phyloP scores from a whole-genome alignment of 2,888 invertebrate genomes.

The Tortricodes alternella region DNA sequence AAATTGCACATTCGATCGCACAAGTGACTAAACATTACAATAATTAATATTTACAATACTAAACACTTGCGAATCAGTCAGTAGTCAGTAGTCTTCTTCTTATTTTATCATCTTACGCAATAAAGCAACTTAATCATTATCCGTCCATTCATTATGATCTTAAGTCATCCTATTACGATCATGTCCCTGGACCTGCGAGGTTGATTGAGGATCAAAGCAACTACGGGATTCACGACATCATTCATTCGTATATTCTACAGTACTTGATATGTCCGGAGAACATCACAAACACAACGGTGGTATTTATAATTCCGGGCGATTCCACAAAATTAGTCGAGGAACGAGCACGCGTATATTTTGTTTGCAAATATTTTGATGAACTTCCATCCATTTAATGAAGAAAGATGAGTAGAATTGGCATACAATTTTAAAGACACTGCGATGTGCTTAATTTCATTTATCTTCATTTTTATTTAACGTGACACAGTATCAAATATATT shows the following conservation, averaged over 20 bases:
- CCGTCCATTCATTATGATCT: slow-evolving; percentile 33
- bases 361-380: not conserved
- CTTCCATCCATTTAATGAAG: not conserved
- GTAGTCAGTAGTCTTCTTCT: slow-evolving; percentile 53
- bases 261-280: slow-evolving; percentile 52
- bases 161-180: slow-evolving; percentile 19
- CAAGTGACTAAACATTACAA: slow-evolving; percentile 64
- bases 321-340: not conserved
- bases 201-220: slow-evolving; percentile 47
- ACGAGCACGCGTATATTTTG: not conserved
- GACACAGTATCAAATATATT: too few relatives aligned
- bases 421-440: too few relatives aligned
- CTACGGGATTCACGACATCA: slow-evolving; percentile 48
- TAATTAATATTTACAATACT: slow-evolving; percentile 77
- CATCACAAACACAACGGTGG: slow-evolving; percentile 36
- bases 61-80: slow-evolving; percentile 79
- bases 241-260: slow-evolving; percentile 44
- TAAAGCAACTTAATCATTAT: slow-evolving; percentile 50
- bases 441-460: too few relatives aligned
- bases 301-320: not conserved
- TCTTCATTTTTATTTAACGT: too few relatives aligned
- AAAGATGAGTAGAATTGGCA: too few relatives aligned
- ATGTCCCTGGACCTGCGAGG: slow-evolving; percentile 35
- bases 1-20: slow-evolving; percentile 61
- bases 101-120: slow-evolving; percentile 47